Base-by-base conservation (phyloP, 2,113 vertebrate genomes). In the Suncus etruscus region DNA sequence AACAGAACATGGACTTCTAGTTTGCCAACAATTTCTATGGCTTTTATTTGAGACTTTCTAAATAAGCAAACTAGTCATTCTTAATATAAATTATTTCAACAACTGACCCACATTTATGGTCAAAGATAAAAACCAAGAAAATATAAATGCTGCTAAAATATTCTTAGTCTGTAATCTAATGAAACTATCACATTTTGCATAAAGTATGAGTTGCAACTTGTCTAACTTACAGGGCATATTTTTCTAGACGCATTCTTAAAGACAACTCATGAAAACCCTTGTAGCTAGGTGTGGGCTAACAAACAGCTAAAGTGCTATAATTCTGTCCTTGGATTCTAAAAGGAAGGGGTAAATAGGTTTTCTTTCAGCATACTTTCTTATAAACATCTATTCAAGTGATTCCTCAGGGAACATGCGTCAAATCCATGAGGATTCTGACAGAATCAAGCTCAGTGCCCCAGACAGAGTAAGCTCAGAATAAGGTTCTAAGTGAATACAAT, bases 291-390 rank as follows among this genome's bases (percentile, higher is more conserved):
- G 48, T 50, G 20, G 61, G 69, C 63, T 92, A 83, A 65, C 45
- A 32, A 78, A 65, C 83, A 91, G 63, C 65, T 76, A 61, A 86
- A 66, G 10, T 14, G 16, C 25, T 47, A 6, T 32, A 9, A 48
- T 63, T 87, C 31, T 29, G 51, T 50, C 66, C 20, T 73, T 14
- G 8, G 27, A 54, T 72, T 94, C 31, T 66, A 66, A n/a, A 76
- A 80, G 77, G 51, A 45, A 45, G 25, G 48, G 54, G 5, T 54
- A 74, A 65, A 45, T 7, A 51, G 6, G 54, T 85, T 92, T 93
- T 29, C 83, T 68, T 91, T 86, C 70, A 90, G 73, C 48, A 90
- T 73, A 82, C 83, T 92, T 95, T 91, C 80, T 88, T 86, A 87
- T 22, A 76, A 90, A 80, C 48, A 90, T 77, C 72, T 54, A 75